These are phyloP conservation scores for Miniopterus natalensis DNA, from an alignment of 2,113 vertebrate genomes.

Conservation along the genomic window DNA sequence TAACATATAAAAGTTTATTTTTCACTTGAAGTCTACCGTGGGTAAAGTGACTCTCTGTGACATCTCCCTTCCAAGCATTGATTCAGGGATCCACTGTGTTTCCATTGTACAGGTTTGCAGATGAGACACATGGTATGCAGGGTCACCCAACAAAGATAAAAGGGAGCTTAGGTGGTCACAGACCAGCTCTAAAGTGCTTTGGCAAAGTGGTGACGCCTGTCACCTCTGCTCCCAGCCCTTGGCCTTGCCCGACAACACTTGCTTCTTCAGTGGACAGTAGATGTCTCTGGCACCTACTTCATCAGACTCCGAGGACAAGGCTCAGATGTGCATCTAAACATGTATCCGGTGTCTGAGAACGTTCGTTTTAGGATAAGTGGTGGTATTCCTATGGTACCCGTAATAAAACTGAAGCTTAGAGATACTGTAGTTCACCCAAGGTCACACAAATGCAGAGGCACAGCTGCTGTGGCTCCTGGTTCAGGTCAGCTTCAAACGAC, in stretches of 20 bases:
- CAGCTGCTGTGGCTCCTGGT: not conserved
- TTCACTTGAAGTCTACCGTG: not conserved
- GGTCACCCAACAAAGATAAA: not conserved
- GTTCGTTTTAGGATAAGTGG: not conserved
- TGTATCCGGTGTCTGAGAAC: not conserved
- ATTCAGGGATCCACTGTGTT: not conserved
- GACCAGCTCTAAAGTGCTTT: not conserved
- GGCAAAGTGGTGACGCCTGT: not conserved
- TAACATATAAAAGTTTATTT: not conserved
- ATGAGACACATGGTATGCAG: not conserved
- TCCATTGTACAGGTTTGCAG: not conserved
- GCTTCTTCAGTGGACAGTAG: not conserved
- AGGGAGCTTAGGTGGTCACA: not conserved
- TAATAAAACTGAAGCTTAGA: not conserved
- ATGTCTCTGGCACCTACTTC: not conserved
- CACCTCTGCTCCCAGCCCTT: not conserved
- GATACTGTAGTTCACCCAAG: not conserved
- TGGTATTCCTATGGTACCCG: not conserved
- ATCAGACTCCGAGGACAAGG: not conserved
- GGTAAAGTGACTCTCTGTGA: not conserved
- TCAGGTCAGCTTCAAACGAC: not conserved
- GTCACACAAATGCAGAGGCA: not conserved
- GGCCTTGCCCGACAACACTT: not conserved
- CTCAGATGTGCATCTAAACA: not conserved
- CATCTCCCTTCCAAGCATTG: not conserved